Evolutionary conservation across 2,888 invertebrate species (phyloP).

Genomic region (Tribolium freemani): DNA sequence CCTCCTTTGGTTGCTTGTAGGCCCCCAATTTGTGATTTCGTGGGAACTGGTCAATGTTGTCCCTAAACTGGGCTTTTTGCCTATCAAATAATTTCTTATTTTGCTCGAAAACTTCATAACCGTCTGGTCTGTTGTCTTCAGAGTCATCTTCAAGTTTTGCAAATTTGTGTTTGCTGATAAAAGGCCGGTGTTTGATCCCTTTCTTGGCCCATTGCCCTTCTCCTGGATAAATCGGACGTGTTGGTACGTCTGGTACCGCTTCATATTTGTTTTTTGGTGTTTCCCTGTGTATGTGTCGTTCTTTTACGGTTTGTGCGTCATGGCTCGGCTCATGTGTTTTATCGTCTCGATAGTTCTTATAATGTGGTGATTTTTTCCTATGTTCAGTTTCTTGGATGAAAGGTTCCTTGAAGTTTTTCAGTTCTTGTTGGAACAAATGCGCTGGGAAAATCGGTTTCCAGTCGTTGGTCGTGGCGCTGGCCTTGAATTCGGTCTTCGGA

Average conservation of each 20-base stretch:
- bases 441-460: constrained; percentile 24
- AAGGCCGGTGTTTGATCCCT: constrained; percentile 61
- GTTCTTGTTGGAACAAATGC: not conserved
- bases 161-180: constrained; percentile 45
- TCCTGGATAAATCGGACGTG: constrained; percentile 65
- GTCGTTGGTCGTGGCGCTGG: constrained; percentile 8
- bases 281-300: constrained; percentile 44
- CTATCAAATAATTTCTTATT: constrained; percentile 67
- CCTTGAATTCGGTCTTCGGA: constrained; percentile 14
- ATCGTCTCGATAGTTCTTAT: constrained; percentile 55
- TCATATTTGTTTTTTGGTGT: constrained; percentile 56
- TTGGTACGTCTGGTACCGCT: constrained; percentile 58
- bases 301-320: constrained; percentile 44
- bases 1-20: not conserved
- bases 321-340: constrained; percentile 52
- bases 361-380: constrained; percentile 9
- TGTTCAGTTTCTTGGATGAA: not conserved
- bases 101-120: constrained; percentile 72
- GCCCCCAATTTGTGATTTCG: constrained; percentile 38
- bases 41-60: constrained; percentile 48
- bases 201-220: constrained; percentile 64
- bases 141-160: constrained; percentile 57
- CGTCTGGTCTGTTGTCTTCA: constrained; percentile 67
- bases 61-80: constrained; percentile 51
- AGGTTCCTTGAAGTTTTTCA: not conserved